These are phyloP conservation scores for Calypte anna DNA, from an alignment of 2,113 vertebrate genomes.

Conservation along the genomic window DNA sequence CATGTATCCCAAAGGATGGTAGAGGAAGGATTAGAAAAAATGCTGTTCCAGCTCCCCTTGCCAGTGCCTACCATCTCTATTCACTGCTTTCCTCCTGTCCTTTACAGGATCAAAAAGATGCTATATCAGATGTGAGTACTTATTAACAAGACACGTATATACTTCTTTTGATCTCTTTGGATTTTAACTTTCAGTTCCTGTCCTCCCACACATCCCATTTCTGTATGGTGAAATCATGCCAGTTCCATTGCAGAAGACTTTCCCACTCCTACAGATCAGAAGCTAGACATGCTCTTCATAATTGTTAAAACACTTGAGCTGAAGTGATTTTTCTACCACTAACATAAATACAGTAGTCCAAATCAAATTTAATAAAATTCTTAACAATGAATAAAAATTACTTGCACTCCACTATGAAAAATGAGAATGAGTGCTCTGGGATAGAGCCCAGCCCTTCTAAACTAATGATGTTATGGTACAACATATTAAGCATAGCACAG, in stretches of 20 bases:
- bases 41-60: neutral
- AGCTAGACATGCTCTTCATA: neutral
- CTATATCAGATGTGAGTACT: conserved; percentile 6
- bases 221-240: neutral
- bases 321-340: neutral
- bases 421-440: neutral
- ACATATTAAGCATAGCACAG: neutral
- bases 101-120: conserved; percentile 6
- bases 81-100: neutral
- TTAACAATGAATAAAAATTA: neutral
- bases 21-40: conserved; percentile 13
- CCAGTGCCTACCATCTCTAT: neutral
- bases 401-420: neutral
- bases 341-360: neutral
- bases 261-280: conserved; percentile 40
- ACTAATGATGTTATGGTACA: neutral
- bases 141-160: conserved; percentile 8
- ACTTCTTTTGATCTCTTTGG: conserved; percentile 23
- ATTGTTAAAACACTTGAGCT: neutral
- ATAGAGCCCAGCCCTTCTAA: neutral
- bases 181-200: conserved; percentile 51
- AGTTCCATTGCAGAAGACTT: neutral
- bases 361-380: neutral
- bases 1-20: neutral
- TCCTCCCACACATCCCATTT: conserved; percentile 30